These are phyloP conservation scores for Leptatherina wallacei DNA, from an alignment of 2,797 vertebrate species.

Conservation along the genomic window DNA sequence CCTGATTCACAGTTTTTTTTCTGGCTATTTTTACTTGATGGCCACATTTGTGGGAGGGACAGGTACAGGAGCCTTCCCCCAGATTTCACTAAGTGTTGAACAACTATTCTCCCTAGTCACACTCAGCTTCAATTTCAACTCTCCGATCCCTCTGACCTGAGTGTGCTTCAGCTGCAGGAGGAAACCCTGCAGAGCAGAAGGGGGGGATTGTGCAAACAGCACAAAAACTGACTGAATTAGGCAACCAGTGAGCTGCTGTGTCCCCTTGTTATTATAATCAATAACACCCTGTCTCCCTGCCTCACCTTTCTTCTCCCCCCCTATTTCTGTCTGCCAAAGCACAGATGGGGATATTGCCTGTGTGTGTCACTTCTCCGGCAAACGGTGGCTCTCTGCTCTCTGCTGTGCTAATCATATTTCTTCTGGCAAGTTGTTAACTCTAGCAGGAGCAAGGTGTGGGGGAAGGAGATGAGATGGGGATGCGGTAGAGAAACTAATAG, in stretches of 20 bases:
- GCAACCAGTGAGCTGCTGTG: slow-evolving; percentile 52
- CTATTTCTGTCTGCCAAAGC: slow-evolving; percentile 41
- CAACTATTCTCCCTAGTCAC: slow-evolving; percentile 34
- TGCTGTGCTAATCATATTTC: slow-evolving; percentile 76
- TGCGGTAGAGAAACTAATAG: slow-evolving; percentile 35
- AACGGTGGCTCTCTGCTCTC: slow-evolving; percentile 63
- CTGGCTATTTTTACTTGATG: not conserved
- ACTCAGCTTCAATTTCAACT: slow-evolving; percentile 51
- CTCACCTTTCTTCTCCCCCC: slow-evolving; percentile 49
- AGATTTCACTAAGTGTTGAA: slow-evolving; percentile 40
- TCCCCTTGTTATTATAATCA: slow-evolving; percentile 58
- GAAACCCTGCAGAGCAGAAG: slow-evolving; percentile 34
- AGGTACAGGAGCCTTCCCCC: slow-evolving; percentile 26
- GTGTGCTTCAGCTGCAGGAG: slow-evolving; percentile 43
- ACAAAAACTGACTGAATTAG: slow-evolving; percentile 49
- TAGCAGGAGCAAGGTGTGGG: slow-evolving; percentile 39
- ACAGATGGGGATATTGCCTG: slow-evolving; percentile 48
- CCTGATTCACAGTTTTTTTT: not conserved
- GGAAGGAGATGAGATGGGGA: slow-evolving; percentile 20
- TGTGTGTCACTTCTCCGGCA: slow-evolving; percentile 56
- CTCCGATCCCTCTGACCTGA: slow-evolving; percentile 33
- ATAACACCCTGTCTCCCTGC: slow-evolving; percentile 49
- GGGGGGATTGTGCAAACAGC: slow-evolving; percentile 36
- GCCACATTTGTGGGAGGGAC: slow-evolving; percentile 4
- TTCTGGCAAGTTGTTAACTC: slow-evolving; percentile 68